Evolutionary conservation across 64 coral and sea anemone genomes (phyloP).

Genomic region (Montipora capricornis): DNA sequence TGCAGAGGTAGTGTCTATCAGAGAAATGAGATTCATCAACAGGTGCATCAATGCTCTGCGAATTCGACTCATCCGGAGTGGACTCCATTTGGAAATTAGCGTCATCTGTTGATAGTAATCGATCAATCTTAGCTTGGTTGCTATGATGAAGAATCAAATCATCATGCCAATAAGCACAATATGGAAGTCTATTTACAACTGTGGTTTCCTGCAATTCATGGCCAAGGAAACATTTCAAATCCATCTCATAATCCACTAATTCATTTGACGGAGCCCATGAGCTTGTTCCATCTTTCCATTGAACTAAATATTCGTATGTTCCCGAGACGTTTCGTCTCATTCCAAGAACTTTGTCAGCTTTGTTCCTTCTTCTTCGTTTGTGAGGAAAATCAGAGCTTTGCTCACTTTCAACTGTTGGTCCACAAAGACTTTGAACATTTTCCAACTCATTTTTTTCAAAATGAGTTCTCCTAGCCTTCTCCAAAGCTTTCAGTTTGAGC

Average conservation of each 20-base stretch:
- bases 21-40: conserved; percentile 13
- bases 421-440: conserved; percentile 7
- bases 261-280: conserved; percentile 84
- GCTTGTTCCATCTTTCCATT: conserved; percentile 97
- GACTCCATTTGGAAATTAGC: not conserved
- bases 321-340: conserved; percentile 77
- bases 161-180: conserved; percentile 80
- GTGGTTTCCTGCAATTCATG: conserved; percentile 83
- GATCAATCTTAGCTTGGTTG: conserved; percentile 33
- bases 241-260: conserved; percentile 84
- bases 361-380: conserved; percentile 80
- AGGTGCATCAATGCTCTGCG: conserved; percentile 9
- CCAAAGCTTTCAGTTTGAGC: conserved; percentile 82
- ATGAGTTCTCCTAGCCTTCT: conserved; percentile 71
- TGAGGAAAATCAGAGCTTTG: conserved; percentile 55
- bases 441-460: conserved; percentile 59
- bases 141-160: conserved; percentile 47
- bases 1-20: conserved; percentile 75
- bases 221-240: conserved; percentile 78
- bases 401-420: conserved; percentile 1
- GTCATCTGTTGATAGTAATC: conserved; percentile 32
- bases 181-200: conserved; percentile 80
- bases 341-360: conserved; percentile 84
- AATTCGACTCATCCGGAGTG: not conserved
- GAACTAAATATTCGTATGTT: conserved; percentile 88